These are phyloP conservation scores for Fukomys damarensis DNA, from an alignment of 2,113 vertebrate species.

Conservation along the genomic window DNA sequence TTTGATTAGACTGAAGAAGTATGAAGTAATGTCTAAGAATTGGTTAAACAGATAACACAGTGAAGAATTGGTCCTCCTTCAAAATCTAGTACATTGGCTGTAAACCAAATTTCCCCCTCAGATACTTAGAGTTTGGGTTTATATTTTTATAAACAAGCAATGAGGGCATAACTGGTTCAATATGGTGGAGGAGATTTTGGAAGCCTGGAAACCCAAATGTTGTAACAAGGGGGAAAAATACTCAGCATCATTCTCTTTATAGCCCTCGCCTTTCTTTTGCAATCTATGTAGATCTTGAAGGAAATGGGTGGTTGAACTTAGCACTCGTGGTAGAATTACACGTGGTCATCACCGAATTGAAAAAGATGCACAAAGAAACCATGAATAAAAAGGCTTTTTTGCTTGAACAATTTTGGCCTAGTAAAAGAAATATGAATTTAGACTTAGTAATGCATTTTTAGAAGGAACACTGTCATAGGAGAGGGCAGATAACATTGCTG, in stretches of 20 bases:
- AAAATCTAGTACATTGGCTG: not conserved
- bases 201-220: not conserved
- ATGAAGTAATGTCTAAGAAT: not conserved
- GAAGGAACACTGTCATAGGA: not conserved
- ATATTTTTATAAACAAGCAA: not conserved
- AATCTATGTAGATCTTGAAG: not conserved
- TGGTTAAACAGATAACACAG: not conserved
- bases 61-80: not conserved
- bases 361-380: not conserved
- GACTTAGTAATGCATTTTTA: not conserved
- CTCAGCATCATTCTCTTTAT: not conserved
- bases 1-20: constrained; percentile 21
- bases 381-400: not conserved
- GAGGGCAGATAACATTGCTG: not conserved
- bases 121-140: not conserved
- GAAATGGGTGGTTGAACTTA: not conserved
- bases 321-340: not conserved
- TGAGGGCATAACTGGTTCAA: not conserved
- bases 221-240: not conserved
- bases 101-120: not conserved
- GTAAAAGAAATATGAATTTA: constrained; percentile 3
- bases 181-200: not conserved
- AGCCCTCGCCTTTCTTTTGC: not conserved
- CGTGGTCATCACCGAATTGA: not conserved
- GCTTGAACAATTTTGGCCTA: not conserved